Evolutionary conservation across 2,113 vertebrate species (phyloP).

Genomic region (Elgaria multicarinata): DNA sequence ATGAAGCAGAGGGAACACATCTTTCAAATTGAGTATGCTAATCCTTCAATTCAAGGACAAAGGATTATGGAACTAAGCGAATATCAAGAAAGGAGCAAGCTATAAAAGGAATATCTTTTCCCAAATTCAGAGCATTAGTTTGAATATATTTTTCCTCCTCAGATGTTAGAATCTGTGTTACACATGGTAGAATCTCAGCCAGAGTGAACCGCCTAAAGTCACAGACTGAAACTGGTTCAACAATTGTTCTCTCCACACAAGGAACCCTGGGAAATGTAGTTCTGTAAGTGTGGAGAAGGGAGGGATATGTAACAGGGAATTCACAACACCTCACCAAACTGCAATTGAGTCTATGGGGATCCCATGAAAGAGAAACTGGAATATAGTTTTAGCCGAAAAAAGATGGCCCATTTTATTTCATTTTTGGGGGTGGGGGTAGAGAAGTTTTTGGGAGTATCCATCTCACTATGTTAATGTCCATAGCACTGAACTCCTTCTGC

Average conservation of each 20-base stretch:
- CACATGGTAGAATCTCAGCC: not conserved
- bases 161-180: not conserved
- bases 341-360: not conserved
- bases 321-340: not conserved
- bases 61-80: not conserved
- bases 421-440: not conserved
- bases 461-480: no score
- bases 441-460: not conserved
- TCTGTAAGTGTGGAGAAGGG: no score
- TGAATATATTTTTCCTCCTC: not conserved
- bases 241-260: not conserved
- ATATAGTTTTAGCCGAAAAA: not conserved
- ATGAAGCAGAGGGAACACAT: not conserved
- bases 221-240: not conserved
- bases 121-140: not conserved
- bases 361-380: not conserved
- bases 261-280: not conserved
- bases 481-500: not conserved
- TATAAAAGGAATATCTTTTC: not conserved
- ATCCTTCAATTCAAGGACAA: not conserved
- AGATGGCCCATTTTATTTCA: not conserved
- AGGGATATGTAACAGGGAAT: not conserved
- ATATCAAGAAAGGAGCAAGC: not conserved
- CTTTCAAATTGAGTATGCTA: constrained; percentile 12
- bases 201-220: not conserved